A percentile compares a stretch with the other conserved stretches of the same genome.
These are phyloP conservation scores for Aporrectodea caliginosa DNA, from an alignment of 1,140 invertebrate species.

Conservation along the genomic window DNA sequence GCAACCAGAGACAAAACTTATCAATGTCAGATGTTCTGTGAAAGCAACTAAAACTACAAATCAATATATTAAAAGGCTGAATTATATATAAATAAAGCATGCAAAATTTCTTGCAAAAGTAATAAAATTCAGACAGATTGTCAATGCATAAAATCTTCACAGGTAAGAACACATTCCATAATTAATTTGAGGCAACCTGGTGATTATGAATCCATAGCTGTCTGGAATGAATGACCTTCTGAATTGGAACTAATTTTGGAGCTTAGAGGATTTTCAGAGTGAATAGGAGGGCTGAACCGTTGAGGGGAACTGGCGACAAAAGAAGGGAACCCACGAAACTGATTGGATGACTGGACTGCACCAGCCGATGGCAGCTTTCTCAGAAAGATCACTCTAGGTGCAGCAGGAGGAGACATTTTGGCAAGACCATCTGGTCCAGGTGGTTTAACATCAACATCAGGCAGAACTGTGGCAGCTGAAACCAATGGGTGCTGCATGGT, in stretches of 20 bases:
- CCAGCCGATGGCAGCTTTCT: background rate
- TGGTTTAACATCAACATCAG: background rate
- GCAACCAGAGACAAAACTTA: too few species aligned
- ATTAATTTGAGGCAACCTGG: background rate
- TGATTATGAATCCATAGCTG: background rate
- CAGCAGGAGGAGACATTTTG: background rate
- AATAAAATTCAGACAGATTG: background rate
- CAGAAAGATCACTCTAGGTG: background rate
- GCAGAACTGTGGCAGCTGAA: background rate
- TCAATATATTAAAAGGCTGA: background rate
- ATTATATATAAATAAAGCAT: background rate
- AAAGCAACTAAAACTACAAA: too few species aligned
- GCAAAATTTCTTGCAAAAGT: background rate
- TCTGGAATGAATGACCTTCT: background rate
- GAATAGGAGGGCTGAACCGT: background rate
- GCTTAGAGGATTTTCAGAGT: background rate
- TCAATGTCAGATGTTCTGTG: too few species aligned
- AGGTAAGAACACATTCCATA: background rate
- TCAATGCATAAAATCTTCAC: background rate
- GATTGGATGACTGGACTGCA: background rate
- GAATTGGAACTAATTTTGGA: background rate
- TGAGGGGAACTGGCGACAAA: background rate
- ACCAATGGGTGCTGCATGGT: background rate
- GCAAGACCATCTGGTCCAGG: background rate
- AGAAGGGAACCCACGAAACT: background rate